phyloP scores from a whole-genome alignment of 2,797 vertebrate species.

The Microctenopoma lineatum region DNA sequence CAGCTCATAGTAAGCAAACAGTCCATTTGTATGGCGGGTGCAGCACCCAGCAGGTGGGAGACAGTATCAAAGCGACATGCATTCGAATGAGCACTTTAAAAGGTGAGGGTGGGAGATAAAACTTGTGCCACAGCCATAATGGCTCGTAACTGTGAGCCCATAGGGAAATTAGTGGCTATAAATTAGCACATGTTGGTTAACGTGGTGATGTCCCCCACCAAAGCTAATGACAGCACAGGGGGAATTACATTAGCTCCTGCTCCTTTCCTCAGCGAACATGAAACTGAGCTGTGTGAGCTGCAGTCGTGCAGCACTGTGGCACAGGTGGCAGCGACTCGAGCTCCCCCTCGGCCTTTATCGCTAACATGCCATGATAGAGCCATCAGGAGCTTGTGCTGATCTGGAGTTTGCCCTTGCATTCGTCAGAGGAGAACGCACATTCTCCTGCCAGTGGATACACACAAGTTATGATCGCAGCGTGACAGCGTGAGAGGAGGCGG shows the following conservation, averaged over 20 bases:
- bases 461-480: constrained; percentile 6
- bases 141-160: not conserved
- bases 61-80: constrained; percentile 8
- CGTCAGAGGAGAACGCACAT: constrained; percentile 39
- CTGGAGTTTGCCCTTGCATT: constrained; percentile 45
- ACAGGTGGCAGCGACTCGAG: constrained; percentile 11
- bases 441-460: constrained; percentile 9
- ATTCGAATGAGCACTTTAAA: constrained; percentile 10
- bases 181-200: constrained; percentile 57
- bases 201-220: not conserved
- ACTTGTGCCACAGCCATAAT: constrained; percentile 8
- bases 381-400: constrained; percentile 57
- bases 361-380: constrained; percentile 67
- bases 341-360: constrained; percentile 43
- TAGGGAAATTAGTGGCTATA: constrained; percentile 15
- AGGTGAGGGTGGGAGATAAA: constrained; percentile 10
- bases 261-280: constrained; percentile 13
- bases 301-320: not conserved
- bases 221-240: not conserved
- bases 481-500: constrained; percentile 8
- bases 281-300: constrained; percentile 9
- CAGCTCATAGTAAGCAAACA: constrained; percentile 40
- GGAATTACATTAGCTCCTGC: constrained; percentile 10
- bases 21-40: constrained; percentile 28
- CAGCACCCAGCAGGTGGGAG: constrained; percentile 30